These are phyloP conservation scores for Cactoblastis cactorum DNA, from an alignment of 2,888 invertebrate genomes.

Conservation along the genomic window DNA sequence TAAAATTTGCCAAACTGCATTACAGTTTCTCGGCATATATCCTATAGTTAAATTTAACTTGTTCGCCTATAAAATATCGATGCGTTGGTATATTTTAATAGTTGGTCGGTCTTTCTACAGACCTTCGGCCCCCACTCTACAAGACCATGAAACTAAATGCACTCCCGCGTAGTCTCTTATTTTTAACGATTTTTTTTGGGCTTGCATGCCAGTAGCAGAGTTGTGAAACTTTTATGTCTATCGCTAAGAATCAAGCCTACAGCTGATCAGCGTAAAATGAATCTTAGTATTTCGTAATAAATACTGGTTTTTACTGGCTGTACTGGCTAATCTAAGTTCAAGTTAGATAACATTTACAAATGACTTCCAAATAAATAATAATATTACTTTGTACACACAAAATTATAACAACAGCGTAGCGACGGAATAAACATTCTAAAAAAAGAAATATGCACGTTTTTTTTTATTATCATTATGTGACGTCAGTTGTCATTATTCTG, in stretches of 20 bases:
- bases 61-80: not conserved
- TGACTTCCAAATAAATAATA: too few relatives aligned
- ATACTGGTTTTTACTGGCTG: too few relatives aligned
- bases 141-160: not conserved
- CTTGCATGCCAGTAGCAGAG: constrained; percentile 1
- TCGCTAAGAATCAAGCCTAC: not conserved
- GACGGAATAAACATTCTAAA: too few relatives aligned
- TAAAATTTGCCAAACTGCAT: too few relatives aligned
- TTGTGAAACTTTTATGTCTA: not conserved
- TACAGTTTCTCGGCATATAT: too few relatives aligned
- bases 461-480: too few relatives aligned
- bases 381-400: not conserved
- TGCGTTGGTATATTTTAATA: not conserved
- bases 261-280: not conserved
- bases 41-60: not conserved
- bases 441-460: too few relatives aligned
- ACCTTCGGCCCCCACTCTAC: not conserved
- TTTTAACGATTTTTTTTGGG: constrained; percentile 1
- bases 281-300: not conserved
- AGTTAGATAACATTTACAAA: too few relatives aligned
- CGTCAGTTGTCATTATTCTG: not conserved
- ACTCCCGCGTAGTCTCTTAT: not conserved
- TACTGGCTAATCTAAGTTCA: too few relatives aligned
- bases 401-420: too few relatives aligned
- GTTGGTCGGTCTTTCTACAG: not conserved